These are phyloP conservation scores for Trichomycterus rosablanca DNA, from an alignment of 2,113 vertebrate species.

Conservation along the genomic window DNA sequence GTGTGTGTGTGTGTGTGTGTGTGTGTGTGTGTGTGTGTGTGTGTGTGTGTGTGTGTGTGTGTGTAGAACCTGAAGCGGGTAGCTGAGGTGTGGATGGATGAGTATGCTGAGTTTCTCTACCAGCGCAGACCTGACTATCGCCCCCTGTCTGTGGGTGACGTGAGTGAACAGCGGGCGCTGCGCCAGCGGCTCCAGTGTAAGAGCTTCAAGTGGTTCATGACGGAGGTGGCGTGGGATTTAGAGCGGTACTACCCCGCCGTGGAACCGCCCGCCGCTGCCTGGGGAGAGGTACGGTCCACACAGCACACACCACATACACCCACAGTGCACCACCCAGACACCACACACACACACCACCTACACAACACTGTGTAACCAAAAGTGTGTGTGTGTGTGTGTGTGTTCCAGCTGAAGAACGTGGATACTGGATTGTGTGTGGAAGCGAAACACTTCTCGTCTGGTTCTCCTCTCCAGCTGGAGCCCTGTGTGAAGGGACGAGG, in stretches of 20 bases:
- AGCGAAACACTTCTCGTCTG: slow-evolving; percentile 82
- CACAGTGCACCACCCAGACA: background rate
- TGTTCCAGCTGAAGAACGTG: slow-evolving; percentile 76
- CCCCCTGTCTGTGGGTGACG: slow-evolving; percentile 88
- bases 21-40: background rate
- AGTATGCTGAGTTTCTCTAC: slow-evolving; percentile 92
- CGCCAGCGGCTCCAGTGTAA: slow-evolving; percentile 80
- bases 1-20: background rate
- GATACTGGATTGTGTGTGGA: slow-evolving; percentile 81
- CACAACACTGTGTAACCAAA: background rate
- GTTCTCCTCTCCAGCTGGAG: slow-evolving; percentile 83
- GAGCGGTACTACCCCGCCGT: slow-evolving; percentile 91
- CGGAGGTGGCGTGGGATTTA: slow-evolving; percentile 90
- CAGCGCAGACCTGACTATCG: slow-evolving; percentile 93
- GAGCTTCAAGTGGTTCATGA: slow-evolving; percentile 97
- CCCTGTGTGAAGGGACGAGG: slow-evolving; percentile 77
- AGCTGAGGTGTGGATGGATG: slow-evolving; percentile 98
- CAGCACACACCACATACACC: background rate
- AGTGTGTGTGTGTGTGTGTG: slow-evolving; percentile 26
- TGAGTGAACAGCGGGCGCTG: slow-evolving; percentile 82
- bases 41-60: background rate
- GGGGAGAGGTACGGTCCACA: slow-evolving; percentile 82
- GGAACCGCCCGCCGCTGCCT: slow-evolving; percentile 88
- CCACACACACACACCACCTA: background rate
- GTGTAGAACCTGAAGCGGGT: slow-evolving; percentile 91